Evolutionary conservation across 2,113 vertebrate genomes (phyloP).

Genomic region (Perccottus glenii): DNA sequence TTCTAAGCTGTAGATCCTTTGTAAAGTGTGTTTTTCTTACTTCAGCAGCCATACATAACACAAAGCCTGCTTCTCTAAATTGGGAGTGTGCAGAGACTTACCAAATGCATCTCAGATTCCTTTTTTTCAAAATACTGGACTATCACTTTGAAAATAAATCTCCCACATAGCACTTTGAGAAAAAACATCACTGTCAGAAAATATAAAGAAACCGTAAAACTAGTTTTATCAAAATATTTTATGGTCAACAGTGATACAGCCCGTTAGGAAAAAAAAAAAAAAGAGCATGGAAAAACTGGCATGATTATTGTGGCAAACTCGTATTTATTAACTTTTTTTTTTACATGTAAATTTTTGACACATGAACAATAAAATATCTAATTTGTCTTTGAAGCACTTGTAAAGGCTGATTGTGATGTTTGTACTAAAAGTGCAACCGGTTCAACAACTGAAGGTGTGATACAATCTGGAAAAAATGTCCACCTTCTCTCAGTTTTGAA

Average conservation of each 20-base stretch:
- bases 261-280: not conserved
- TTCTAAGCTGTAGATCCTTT: too few relatives aligned
- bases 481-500: not conserved
- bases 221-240: not conserved
- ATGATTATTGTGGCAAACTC: conserved; percentile 47
- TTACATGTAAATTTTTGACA: conserved; percentile 59
- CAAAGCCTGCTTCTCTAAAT: not conserved
- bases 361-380: conserved; percentile 48
- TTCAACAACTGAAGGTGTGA: conserved; percentile 8
- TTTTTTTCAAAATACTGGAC: not conserved
- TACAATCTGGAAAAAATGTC: not conserved
- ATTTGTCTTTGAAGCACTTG: conserved; percentile 34
- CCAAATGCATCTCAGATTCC: not conserved
- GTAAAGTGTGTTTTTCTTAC: too few relatives aligned
- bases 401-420: conserved; percentile 7
- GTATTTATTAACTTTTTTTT: conserved; percentile 52
- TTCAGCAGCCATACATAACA: too few relatives aligned
- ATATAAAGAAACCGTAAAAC: conserved; percentile 8
- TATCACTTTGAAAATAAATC: not conserved
- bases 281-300: not conserved
- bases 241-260: conserved; percentile 4
- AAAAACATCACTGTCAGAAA: conserved; percentile 7
- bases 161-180: conserved; percentile 11
- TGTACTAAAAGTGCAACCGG: not conserved
- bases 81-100: not conserved